Conservation (phyloP, 2,888 invertebrate genomes). For the Cheilosia vernalis region DNA sequence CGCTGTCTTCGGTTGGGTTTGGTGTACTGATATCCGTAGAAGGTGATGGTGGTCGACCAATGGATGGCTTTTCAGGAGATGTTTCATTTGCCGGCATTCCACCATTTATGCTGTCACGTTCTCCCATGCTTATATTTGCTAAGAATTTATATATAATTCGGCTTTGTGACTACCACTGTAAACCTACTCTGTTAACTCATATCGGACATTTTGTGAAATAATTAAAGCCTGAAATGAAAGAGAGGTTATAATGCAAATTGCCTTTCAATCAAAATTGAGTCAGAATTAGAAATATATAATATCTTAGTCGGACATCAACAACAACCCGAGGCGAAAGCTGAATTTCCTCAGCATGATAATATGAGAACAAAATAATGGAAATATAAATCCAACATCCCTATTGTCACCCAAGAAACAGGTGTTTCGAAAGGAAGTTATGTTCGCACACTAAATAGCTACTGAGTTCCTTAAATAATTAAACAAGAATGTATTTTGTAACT, state of each 20-base stretch:
- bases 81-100: slow-evolving; percentile 35
- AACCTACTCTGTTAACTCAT: slow-evolving; percentile 27
- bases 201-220: background rate
- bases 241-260: too few species aligned
- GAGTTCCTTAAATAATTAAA: too few species aligned
- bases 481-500: too few species aligned
- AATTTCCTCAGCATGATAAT: too few species aligned
- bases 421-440: too few species aligned
- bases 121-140: slow-evolving; percentile 45
- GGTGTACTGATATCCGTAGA: slow-evolving; percentile 16
- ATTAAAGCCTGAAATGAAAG: too few species aligned
- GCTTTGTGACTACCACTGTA: background rate
- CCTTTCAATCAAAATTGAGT: background rate
- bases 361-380: too few species aligned
- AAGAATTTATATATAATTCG: background rate
- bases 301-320: too few species aligned
- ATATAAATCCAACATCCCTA: too few species aligned
- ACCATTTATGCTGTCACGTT: slow-evolving; percentile 57
- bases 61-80: slow-evolving; percentile 38
- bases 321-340: too few species aligned
- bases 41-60: slow-evolving; percentile 41
- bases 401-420: too few species aligned
- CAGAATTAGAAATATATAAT: background rate
- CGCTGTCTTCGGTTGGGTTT: slow-evolving; percentile 21
- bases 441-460: too few species aligned